Conservation (phyloP, 2,797 vertebrate species). For the Bradypus variegatus region DNA sequence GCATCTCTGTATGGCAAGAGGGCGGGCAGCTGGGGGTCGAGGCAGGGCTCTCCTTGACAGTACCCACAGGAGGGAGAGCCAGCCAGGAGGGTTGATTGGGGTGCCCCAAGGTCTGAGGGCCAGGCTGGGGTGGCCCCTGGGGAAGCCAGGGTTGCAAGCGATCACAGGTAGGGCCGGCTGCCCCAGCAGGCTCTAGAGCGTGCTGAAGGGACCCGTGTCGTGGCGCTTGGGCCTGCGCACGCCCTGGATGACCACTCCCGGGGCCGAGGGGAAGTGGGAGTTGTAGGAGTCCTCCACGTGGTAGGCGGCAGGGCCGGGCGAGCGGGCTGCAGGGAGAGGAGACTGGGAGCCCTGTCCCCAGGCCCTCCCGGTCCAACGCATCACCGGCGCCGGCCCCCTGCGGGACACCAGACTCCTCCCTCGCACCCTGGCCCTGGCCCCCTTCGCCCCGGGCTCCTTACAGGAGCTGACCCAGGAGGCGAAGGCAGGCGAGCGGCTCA, state of each 20-base stretch:
- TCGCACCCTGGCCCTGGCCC: not conserved
- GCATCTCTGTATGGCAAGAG: not conserved
- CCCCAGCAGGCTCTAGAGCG: not conserved
- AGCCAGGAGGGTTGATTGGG: not conserved
- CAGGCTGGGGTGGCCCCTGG: not conserved
- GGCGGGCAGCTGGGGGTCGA: not conserved
- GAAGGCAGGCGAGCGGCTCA: not conserved
- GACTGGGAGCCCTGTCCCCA: not conserved
- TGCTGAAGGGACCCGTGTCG: slow-evolving; percentile 49
- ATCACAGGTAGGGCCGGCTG: rapidly evolving
- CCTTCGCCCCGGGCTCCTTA: slow-evolving; percentile 15
- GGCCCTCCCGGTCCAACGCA: too few relatives aligned
- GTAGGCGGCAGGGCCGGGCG: slow-evolving; percentile 43
- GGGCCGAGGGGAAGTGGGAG: slow-evolving; percentile 5
- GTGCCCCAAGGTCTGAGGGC: not conserved
- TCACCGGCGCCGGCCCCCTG: not conserved
- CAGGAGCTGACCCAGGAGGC: slow-evolving; percentile 4
- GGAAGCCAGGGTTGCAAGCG: not conserved
- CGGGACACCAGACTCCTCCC: not conserved
- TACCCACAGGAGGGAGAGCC: not conserved
- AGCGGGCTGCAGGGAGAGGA: slow-evolving; percentile 24
- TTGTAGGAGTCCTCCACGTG: slow-evolving; percentile 15
- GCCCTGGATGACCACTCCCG: slow-evolving; percentile 47
- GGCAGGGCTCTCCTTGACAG: not conserved
- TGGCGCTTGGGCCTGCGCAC: slow-evolving; percentile 55